Evolutionary conservation across 1,140 invertebrate species (phyloP).

Genomic region (Drosophila guanche): DNA sequence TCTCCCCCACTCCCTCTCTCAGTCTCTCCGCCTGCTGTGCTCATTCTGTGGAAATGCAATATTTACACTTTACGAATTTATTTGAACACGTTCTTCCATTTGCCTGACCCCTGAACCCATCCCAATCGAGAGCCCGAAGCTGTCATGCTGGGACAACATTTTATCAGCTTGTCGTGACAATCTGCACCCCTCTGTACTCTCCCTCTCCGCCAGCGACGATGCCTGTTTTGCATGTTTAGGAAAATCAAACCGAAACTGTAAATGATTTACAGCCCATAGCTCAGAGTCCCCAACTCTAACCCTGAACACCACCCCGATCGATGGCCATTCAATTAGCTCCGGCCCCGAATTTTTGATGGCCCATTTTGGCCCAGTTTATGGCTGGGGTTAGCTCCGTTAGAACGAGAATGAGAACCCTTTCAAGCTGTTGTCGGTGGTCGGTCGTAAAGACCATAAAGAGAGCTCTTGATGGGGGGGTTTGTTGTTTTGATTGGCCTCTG

Average conservation of each 20-base stretch:
- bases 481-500: conserved; percentile 49
- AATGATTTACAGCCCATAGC: conserved; percentile 57
- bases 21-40: too few species aligned
- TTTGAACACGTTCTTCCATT: conserved; percentile 68
- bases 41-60: conserved; percentile 51
- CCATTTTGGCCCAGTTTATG: conserved; percentile 47
- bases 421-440: conserved; percentile 23
- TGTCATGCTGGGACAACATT: conserved; percentile 70
- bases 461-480: conserved; percentile 36
- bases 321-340: conserved; percentile 51
- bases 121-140: conserved; percentile 29
- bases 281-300: not conserved
- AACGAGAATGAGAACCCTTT: conserved; percentile 17
- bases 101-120: conserved; percentile 20
- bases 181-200: conserved; percentile 1
- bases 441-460: conserved; percentile 17
- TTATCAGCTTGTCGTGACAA: conserved; percentile 61
- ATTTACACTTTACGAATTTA: conserved; percentile 74
- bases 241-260: conserved; percentile 58
- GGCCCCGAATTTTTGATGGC: conserved; percentile 35
- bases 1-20: not conserved
- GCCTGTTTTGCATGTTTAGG: conserved; percentile 58
- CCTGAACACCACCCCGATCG: conserved; percentile 6
- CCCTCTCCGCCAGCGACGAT: not conserved
- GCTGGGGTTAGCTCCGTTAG: conserved; percentile 12